Conservation (phyloP, 2,113 vertebrate species). For the Nerophis ophidion region DNA sequence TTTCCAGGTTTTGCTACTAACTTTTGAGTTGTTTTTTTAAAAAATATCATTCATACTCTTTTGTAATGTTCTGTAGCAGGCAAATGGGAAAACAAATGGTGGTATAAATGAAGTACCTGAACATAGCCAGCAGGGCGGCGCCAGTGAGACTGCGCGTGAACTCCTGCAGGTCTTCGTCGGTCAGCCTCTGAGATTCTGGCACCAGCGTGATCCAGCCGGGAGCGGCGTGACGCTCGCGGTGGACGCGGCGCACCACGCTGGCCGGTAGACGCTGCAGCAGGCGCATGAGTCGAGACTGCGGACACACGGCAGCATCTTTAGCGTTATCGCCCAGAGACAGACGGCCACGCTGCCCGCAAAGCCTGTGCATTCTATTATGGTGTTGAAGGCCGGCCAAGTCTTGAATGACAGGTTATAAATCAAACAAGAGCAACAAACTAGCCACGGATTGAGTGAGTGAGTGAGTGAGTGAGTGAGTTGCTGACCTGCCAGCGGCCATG, state of each 20-base stretch:
- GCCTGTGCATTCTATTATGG: constrained; percentile 35
- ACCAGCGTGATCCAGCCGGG: constrained; percentile 86
- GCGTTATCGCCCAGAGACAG: constrained; percentile 23
- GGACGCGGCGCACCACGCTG: constrained; percentile 84
- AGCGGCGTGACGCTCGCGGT: constrained; percentile 87
- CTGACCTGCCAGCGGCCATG: constrained; percentile 93
- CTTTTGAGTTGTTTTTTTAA: no score
- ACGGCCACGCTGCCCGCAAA: constrained; percentile 8
- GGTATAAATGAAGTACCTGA: constrained; percentile 62
- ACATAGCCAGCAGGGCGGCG: constrained; percentile 91
- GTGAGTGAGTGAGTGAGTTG: background rate
- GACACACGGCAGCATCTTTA: constrained; percentile 3
- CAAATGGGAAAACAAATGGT: no score
- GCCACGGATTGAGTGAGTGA: background rate
- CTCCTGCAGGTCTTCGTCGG: constrained; percentile 77
- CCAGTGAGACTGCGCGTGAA: constrained; percentile 82
- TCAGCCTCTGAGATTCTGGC: constrained; percentile 83
- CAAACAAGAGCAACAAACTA: constrained; percentile 22
- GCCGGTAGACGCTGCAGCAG: constrained; percentile 91
- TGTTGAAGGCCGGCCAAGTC: constrained; percentile 20
- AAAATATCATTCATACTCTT: no score
- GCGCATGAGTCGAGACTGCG: constrained; percentile 81
- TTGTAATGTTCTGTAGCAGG: no score
- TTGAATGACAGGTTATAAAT: constrained; percentile 38
- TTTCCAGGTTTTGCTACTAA: no score